Evolutionary conservation across 2,888 invertebrate genomes (phyloP).

Genomic region (Thecophora atra): DNA sequence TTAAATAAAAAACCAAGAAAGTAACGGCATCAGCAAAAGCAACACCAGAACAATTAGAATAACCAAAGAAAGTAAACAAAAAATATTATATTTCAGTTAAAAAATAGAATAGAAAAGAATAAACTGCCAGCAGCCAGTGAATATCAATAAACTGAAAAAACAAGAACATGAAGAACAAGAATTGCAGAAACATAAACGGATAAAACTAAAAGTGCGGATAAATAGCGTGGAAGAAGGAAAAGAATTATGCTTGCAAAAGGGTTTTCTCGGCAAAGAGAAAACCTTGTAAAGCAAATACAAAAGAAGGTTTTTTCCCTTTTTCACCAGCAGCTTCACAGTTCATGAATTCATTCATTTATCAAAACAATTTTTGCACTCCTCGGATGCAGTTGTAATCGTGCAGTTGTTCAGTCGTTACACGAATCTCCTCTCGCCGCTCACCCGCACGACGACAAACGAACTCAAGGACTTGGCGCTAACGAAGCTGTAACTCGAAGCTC

Average conservation of each 20-base stretch:
- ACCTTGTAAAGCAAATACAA: too few relatives aligned
- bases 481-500: not conserved
- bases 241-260: not conserved
- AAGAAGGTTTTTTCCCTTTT: not conserved
- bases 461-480: constrained; percentile 4
- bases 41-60: not conserved
- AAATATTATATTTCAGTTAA: too few relatives aligned
- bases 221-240: constrained; percentile 25
- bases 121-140: too few relatives aligned
- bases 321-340: not conserved
- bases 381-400: not conserved
- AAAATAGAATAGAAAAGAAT: too few relatives aligned
- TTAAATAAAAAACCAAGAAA: not conserved
- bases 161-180: constrained; percentile 35
- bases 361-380: not conserved
- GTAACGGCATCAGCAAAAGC: not conserved
- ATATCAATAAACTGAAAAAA: constrained; percentile 24
- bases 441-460: too few relatives aligned
- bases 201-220: constrained; percentile 2
- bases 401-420: too few relatives aligned
- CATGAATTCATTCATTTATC: constrained; percentile 15
- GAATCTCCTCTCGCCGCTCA: too few relatives aligned
- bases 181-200: constrained; percentile 32
- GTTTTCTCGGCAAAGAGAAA: not conserved
- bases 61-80: too few relatives aligned